phyloP scores from a whole-genome alignment of 2,113 vertebrate species.

The Zosterops japonicus region DNA sequence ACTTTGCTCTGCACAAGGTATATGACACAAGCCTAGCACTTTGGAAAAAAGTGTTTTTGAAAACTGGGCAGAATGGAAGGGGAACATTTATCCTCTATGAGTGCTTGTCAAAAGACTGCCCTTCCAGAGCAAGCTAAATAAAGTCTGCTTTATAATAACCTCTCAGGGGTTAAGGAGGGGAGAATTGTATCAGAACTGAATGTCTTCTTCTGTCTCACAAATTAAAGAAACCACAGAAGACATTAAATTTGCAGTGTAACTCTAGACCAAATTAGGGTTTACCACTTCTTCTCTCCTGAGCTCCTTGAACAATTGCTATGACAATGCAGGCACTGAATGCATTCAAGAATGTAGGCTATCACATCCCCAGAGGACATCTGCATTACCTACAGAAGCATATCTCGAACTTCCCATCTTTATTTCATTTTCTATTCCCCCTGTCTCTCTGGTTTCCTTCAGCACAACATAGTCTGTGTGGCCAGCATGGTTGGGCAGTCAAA shows the following conservation, averaged over 20 bases:
- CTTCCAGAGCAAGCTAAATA: background rate
- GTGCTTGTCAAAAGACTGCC: background rate
- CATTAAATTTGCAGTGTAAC: background rate
- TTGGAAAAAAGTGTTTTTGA: background rate
- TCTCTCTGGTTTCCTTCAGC: background rate
- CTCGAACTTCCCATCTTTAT: background rate
- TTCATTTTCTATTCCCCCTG: background rate
- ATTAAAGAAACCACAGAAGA: background rate
- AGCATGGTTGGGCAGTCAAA: background rate
- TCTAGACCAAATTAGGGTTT: background rate
- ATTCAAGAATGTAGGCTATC: background rate
- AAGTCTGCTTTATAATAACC: background rate
- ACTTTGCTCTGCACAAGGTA: background rate
- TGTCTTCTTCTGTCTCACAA: background rate
- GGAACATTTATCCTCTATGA: background rate
- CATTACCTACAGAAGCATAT: background rate
- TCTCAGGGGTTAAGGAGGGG: background rate
- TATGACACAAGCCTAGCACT: background rate
- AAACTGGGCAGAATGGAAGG: background rate
- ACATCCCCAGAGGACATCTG: background rate
- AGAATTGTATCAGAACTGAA: background rate
- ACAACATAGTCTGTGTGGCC: background rate
- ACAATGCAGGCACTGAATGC: background rate
- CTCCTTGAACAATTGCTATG: background rate
- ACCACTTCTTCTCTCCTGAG: background rate